phyloP scores from a whole-genome alignment of 2,888 invertebrate genomes.

The Cerastis rubricosa region DNA sequence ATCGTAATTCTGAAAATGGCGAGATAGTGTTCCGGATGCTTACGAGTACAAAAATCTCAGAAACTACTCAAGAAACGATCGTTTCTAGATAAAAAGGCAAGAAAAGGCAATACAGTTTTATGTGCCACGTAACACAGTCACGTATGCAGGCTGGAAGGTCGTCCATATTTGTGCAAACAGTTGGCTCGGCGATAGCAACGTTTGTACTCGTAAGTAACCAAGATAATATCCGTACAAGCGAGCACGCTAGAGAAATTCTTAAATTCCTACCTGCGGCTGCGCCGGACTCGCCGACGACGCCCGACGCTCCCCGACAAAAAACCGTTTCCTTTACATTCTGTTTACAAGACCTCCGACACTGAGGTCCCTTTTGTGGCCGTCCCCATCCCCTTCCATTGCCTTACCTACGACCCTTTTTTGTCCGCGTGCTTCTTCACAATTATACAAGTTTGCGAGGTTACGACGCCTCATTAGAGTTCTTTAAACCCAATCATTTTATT shows the following conservation, averaged over 20 bases:
- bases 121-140: slow-evolving; percentile 77
- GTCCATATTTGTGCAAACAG: slow-evolving; percentile 88
- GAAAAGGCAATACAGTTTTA: slow-evolving; percentile 67
- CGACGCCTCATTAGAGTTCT: slow-evolving; percentile 65
- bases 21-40: slow-evolving; percentile 39
- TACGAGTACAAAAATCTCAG: slow-evolving; percentile 51
- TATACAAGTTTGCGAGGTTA: slow-evolving; percentile 71
- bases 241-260: slow-evolving; percentile 71
- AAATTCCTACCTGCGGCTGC: slow-evolving; percentile 81
- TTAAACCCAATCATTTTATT: not conserved
- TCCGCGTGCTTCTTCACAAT: slow-evolving; percentile 78
- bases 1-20: slow-evolving; percentile 43
- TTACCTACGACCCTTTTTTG: slow-evolving; percentile 86
- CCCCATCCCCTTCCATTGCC: slow-evolving; percentile 72
- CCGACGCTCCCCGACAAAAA: slow-evolving; percentile 80
- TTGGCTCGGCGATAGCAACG: slow-evolving; percentile 82
- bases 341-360: slow-evolving; percentile 89
- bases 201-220: slow-evolving; percentile 82
- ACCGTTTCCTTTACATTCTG: slow-evolving; percentile 87
- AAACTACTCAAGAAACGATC: slow-evolving; percentile 54
- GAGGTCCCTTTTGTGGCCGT: slow-evolving; percentile 81
- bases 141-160: slow-evolving; percentile 79
- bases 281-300: slow-evolving; percentile 77
- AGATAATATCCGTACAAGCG: slow-evolving; percentile 80
- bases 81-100: slow-evolving; percentile 66